Evolutionary conservation across 2,888 invertebrate genomes (phyloP).

Genomic region (Hylaea fasciaria): DNA sequence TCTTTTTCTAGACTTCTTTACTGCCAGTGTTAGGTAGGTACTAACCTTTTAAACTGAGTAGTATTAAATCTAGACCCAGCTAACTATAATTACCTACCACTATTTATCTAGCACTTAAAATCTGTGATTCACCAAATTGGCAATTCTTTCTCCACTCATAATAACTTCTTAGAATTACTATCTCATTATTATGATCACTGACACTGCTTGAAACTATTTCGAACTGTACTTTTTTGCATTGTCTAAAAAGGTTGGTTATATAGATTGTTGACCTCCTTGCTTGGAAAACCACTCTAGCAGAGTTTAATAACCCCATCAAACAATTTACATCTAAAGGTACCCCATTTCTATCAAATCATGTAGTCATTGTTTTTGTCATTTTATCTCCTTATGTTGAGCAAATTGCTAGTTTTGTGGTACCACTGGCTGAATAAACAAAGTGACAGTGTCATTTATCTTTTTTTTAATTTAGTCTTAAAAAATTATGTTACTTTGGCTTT

Average conservation of each 20-base stretch:
- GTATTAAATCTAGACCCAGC: background rate
- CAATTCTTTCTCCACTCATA: slow-evolving; percentile 14
- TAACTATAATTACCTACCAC: no score
- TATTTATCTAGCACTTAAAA: background rate
- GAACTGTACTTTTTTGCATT: slow-evolving; percentile 29
- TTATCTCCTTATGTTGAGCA: no score
- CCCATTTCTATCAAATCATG: background rate
- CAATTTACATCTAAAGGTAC: slow-evolving; percentile 4
- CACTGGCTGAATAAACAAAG: no score
- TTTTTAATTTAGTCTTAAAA: background rate
- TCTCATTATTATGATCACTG: slow-evolving; percentile 13
- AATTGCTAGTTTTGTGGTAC: no score
- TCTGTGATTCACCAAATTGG: slow-evolving; percentile 28
- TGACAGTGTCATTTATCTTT: background rate
- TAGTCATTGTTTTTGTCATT: background rate
- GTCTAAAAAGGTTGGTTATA: slow-evolving; percentile 25
- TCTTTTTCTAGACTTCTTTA: slow-evolving; percentile 8
- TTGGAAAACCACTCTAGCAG: slow-evolving; percentile 25
- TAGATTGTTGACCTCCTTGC: slow-evolving; percentile 38
- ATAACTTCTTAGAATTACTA: slow-evolving; percentile 19
- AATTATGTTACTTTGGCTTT: no score
- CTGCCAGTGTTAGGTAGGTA: background rate
- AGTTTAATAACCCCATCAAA: slow-evolving; percentile 19
- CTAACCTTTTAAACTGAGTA: background rate
- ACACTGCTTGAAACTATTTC: background rate